phyloP scores from a whole-genome alignment of 2,113 vertebrate genomes.

The Leucoraja erinaceus region DNA sequence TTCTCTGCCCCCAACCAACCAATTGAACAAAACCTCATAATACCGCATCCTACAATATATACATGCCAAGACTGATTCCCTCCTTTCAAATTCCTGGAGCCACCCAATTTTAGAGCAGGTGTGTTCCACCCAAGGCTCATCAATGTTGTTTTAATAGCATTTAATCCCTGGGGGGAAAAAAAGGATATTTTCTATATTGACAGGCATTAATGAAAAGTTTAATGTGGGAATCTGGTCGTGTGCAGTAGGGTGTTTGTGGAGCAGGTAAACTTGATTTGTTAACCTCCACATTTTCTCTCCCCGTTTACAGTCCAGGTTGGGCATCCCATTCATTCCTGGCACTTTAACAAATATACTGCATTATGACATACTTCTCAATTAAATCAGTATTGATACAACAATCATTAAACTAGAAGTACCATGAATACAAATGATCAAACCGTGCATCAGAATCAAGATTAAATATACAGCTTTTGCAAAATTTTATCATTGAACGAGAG shows the following conservation, averaged over 20 bases:
- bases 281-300: not conserved
- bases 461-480: not conserved
- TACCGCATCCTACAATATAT: not conserved
- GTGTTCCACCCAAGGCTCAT: not conserved
- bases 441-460: not conserved
- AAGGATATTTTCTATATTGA: not conserved
- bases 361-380: not conserved
- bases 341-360: not conserved
- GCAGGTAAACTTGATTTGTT: not conserved
- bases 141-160: not conserved
- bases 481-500: not conserved
- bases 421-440: not conserved
- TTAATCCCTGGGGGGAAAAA: not conserved
- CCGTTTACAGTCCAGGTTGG: not conserved
- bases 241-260: not conserved
- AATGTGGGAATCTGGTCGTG: not conserved
- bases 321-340: not conserved
- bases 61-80: not conserved
- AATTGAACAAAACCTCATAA: not conserved
- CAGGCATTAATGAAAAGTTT: not conserved
- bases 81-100: not conserved
- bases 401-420: not conserved
- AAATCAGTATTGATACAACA: not conserved
- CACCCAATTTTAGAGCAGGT: not conserved
- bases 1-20: not conserved